Evolutionary conservation across 2,113 vertebrate genomes (phyloP).

Genomic region (Gasterosteus nipponicus): DNA sequence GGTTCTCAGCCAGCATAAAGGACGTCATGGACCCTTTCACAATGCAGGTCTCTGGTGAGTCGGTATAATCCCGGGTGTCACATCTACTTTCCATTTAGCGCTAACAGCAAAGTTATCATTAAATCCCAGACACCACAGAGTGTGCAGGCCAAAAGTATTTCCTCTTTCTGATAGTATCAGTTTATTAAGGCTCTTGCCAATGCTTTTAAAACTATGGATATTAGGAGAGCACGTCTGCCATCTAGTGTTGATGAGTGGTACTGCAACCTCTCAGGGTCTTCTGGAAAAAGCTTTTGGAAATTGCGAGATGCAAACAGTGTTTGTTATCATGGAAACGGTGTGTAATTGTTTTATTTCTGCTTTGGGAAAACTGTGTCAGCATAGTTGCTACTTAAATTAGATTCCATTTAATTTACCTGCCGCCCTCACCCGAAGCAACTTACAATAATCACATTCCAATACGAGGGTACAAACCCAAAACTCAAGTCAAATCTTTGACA

Average conservation of each 20-base stretch:
- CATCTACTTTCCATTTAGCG: not conserved
- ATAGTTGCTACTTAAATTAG: not conserved
- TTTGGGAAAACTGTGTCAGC: not conserved
- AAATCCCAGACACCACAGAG: constrained; percentile 8
- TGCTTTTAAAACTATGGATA: not conserved
- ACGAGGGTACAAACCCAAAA: too few species aligned
- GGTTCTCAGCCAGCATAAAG: not conserved
- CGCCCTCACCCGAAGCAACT: too few species aligned
- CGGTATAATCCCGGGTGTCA: not conserved
- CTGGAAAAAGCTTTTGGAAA: not conserved
- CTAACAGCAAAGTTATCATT: constrained; percentile 19
- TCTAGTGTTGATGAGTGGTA: constrained; percentile 61
- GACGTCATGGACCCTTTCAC: not conserved
- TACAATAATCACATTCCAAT: too few species aligned
- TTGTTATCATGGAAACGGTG: not conserved
- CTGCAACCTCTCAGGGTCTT: constrained; percentile 4
- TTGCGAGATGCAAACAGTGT: not conserved
- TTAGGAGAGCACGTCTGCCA: constrained; percentile 66
- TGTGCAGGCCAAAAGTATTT: constrained; percentile 18
- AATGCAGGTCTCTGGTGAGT: not conserved
- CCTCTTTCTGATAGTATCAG: constrained; percentile 28
- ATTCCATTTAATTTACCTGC: too few species aligned
- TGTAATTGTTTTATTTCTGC: constrained; percentile 11
- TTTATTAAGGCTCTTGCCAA: not conserved
- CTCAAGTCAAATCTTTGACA: too few species aligned